These are phyloP conservation scores for Ophion ellenae DNA, from an alignment of 2,888 invertebrate species.

Conservation along the genomic window DNA sequence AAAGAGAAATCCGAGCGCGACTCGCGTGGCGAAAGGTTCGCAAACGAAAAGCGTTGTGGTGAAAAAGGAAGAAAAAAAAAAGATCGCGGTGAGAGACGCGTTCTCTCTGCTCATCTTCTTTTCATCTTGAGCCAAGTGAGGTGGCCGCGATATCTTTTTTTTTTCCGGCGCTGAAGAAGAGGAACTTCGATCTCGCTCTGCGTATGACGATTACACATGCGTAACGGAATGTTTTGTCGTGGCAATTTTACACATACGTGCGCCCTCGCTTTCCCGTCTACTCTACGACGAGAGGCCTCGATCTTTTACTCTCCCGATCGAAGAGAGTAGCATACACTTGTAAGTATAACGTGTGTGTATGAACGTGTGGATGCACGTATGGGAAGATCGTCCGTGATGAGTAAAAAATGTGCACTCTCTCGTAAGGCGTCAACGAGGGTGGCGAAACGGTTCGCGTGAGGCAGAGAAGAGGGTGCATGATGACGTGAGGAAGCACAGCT, in stretches of 20 bases:
- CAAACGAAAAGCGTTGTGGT: constrained; percentile 63
- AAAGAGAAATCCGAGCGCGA: constrained; percentile 63
- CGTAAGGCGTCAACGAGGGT: constrained; percentile 21
- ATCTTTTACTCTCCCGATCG: constrained; percentile 62
- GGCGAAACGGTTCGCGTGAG: no score
- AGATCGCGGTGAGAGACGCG: not conserved
- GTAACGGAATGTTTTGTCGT: constrained; percentile 51
- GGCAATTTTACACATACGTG: constrained; percentile 23
- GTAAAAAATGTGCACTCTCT: constrained; percentile 51
- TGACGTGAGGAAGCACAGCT: no score
- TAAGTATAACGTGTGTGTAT: not conserved
- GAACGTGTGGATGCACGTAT: not conserved
- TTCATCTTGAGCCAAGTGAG: constrained; percentile 41
- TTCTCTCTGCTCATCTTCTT: constrained; percentile 53
- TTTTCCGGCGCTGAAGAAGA: constrained; percentile 50
- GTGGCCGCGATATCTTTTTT: constrained; percentile 49
- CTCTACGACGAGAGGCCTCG: constrained; percentile 54
- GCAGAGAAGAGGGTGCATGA: no score
- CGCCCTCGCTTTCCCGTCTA: constrained; percentile 59
- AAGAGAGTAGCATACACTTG: constrained; percentile 10
- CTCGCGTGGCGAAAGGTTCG: constrained; percentile 59
- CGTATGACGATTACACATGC: constrained; percentile 39
- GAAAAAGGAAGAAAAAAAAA: constrained; percentile 8
- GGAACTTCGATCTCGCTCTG: constrained; percentile 52
- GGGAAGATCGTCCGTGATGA: constrained; percentile 27